Conservation (phyloP, 2,797 vertebrate species). For the Pseudochaenichthys georgianus region DNA sequence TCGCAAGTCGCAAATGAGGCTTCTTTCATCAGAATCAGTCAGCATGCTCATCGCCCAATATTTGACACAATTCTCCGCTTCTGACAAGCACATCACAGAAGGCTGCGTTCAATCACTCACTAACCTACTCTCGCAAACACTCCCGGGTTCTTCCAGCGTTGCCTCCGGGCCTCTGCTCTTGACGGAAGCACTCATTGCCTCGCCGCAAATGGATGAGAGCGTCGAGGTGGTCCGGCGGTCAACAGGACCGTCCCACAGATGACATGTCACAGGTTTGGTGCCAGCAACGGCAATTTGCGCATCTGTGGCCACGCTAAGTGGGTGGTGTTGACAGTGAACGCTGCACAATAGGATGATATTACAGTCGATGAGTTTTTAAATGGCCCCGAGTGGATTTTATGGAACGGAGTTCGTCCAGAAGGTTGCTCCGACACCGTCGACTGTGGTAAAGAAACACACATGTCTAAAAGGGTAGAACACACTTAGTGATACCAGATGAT, state of each 20-base stretch:
- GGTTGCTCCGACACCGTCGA: constrained; percentile 21
- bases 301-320: constrained; percentile 71
- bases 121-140: constrained; percentile 51
- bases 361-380: constrained; percentile 75
- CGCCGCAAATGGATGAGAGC: constrained; percentile 57
- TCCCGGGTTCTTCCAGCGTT: constrained; percentile 45
- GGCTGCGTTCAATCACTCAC: constrained; percentile 70
- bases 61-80: constrained; percentile 55
- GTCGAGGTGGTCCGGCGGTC: constrained; percentile 67
- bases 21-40: constrained; percentile 54
- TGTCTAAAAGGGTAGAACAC: background rate
- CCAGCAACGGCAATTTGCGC: constrained; percentile 54
- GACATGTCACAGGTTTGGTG: constrained; percentile 62
- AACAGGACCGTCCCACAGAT: constrained; percentile 49
- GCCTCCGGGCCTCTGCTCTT: constrained; percentile 50
- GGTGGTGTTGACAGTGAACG: constrained; percentile 73
- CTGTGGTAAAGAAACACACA: background rate
- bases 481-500: background rate
- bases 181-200: constrained; percentile 62
- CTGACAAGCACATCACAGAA: constrained; percentile 59
- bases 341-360: constrained; percentile 67
- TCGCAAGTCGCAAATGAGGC: constrained; percentile 35
- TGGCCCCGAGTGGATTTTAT: constrained; percentile 62
- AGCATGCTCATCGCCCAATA: constrained; percentile 22
- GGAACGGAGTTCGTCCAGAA: constrained; percentile 39